Conservation (phyloP, 2,797 vertebrate species). For the Euthynnus affinis region DNA sequence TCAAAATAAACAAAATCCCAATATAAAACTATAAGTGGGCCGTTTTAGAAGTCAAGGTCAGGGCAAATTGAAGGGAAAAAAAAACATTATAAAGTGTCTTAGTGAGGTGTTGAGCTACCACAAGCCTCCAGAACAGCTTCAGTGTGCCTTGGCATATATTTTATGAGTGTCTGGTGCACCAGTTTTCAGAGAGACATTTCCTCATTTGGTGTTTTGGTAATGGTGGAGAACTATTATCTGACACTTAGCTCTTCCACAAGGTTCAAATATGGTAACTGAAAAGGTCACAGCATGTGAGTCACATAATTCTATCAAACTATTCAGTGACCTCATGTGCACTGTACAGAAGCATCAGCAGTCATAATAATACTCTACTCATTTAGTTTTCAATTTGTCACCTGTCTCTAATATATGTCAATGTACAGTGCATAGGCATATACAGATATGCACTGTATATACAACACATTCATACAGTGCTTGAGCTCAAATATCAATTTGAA, state of each 20-base stretch:
- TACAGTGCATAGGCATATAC: too few relatives aligned
- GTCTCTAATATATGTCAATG: too few relatives aligned
- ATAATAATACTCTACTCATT: too few relatives aligned
- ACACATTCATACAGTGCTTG: background rate
- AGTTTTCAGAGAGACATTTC: background rate
- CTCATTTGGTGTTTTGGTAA: background rate
- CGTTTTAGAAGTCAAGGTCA: background rate
- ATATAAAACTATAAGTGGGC: too few relatives aligned
- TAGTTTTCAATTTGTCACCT: too few relatives aligned
- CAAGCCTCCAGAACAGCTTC: background rate
- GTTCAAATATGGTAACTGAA: background rate
- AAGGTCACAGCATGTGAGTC: background rate
- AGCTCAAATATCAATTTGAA: too few relatives aligned
- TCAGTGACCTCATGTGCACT: background rate
- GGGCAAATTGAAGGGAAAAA: background rate
- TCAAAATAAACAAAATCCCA: background rate
- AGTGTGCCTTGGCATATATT: background rate
- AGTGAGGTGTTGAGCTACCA: background rate
- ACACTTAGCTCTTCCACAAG: background rate
- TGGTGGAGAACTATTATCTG: background rate
- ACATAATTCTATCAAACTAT: background rate
- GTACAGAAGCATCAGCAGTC: background rate
- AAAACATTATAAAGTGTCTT: background rate
- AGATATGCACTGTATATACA: background rate
- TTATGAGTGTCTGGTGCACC: too few relatives aligned